These are phyloP conservation scores for Cephalopterus ornatus DNA, from an alignment of 2,113 vertebrate genomes.

Conservation along the genomic window DNA sequence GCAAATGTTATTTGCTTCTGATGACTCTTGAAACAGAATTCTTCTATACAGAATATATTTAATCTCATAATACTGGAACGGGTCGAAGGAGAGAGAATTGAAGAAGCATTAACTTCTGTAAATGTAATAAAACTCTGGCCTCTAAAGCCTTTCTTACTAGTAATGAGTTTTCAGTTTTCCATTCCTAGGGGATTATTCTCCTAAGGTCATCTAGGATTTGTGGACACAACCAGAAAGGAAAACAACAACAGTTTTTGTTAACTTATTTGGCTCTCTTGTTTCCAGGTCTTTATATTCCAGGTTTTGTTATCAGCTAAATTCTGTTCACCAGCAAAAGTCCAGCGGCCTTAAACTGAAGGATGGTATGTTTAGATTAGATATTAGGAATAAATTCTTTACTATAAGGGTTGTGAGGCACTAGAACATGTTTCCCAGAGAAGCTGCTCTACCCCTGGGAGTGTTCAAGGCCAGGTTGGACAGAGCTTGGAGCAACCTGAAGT, in stretches of 20 bases:
- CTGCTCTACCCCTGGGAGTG: not conserved
- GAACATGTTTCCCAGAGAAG: not conserved
- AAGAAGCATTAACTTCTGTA: conserved; percentile 44
- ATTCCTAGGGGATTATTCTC: conserved; percentile 26
- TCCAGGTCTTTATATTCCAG: not conserved
- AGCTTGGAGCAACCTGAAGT: not conserved
- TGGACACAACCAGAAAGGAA: not conserved
- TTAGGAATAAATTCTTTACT: not conserved
- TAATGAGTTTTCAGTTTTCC: conserved; percentile 40
- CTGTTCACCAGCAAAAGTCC: not conserved
- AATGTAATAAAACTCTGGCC: conserved; percentile 54
- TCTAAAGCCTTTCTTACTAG: conserved; percentile 20
- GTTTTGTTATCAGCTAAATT: not conserved
- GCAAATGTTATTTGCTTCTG: conserved; percentile 33
- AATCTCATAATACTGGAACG: conserved; percentile 14
- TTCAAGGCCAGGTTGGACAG: not conserved
- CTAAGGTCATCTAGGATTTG: not conserved
- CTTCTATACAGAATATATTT: conserved; percentile 9
- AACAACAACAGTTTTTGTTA: not conserved
- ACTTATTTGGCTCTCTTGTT: not conserved
- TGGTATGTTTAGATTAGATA: not conserved
- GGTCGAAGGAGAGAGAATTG: conserved; percentile 30
- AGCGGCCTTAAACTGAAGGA: not conserved
- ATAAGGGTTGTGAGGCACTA: not conserved
- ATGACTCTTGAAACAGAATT: conserved; percentile 2